Base-by-base conservation (phyloP, 1,140 invertebrate genomes). In the Phymastichus coffea region DNA sequence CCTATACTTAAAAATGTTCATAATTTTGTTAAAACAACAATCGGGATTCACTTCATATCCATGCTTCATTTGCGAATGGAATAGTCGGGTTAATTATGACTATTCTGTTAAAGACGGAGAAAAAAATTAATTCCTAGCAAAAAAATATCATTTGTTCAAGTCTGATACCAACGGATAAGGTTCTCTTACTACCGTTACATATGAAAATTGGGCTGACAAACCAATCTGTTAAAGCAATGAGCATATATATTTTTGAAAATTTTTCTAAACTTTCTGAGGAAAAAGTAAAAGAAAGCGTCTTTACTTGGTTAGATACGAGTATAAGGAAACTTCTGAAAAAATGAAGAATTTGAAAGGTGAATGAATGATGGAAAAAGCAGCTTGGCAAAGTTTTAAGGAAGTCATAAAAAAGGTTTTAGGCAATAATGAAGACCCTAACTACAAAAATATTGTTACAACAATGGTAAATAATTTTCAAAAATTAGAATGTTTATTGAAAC, bases 191-290 rank as follows among this genome's bases (percentile, higher is more conserved):
- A 20, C 33, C 25, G 20, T 22, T 51, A 35, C 48, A 51, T 19
- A 51, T 33, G 19, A 51, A 51, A 17, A n/a, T 51, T 9, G 48
- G 33, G 3, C 28, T 22, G 6, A 14, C 35, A 51, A 51, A 51
- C 19, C 48, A 51, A 35, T 51, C 35, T 35, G 15, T 35, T 8
- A 51, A 51, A 51, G 48, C 48, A 14, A 35, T 51, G n/a, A 51
- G 20, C 35, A 51, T 15, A 20, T 51, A 33, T 22, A 30, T 51
- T 3, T 51, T 51, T 51, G 12, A 35, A 22, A 51, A 51, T 17
- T 51, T 51, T 51, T 17, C 48, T 35, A 51, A 51, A 35, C 17
- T n/a, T n/a, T n/a, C n/a, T n/a, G n/a, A n/a, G n/a, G n/a, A n/a
- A n/a, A n/a, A n/a, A n/a, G n/a, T n/a, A 10, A 35, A 14, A 48